Evolutionary conservation across 2,888 invertebrate species (phyloP).

Genomic region (Leptinotarsa rubiginosa): DNA sequence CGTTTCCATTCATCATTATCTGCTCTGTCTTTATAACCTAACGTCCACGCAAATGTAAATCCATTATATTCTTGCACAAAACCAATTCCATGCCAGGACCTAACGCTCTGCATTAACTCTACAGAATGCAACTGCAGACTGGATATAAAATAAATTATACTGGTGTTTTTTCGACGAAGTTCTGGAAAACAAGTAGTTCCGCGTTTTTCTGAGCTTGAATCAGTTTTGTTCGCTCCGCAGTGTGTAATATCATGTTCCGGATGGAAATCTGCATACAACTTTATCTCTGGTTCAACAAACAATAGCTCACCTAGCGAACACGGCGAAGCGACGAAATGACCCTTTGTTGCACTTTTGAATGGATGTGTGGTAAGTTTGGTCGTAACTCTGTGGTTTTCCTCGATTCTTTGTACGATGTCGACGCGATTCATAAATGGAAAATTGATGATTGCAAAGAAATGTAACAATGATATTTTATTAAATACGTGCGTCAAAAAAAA

Average conservation of each 20-base stretch:
- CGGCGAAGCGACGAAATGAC: constrained; percentile 26
- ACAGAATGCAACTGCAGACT: too few species aligned
- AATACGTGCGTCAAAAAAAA: too few species aligned
- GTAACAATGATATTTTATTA: neutral
- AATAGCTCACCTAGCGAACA: constrained; percentile 21
- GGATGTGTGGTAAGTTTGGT: constrained; percentile 25
- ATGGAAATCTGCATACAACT: constrained; percentile 24
- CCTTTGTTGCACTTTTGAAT: constrained; percentile 37
- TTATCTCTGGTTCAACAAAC: constrained; percentile 24
- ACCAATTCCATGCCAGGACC: too few species aligned
- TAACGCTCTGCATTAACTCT: too few species aligned
- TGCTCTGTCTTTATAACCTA: too few species aligned
- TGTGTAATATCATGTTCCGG: constrained; percentile 7
- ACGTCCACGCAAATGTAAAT: too few species aligned
- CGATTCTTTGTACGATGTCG: constrained; percentile 10
- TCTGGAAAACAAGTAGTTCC: neutral
- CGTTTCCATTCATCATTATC: too few species aligned
- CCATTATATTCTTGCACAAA: too few species aligned
- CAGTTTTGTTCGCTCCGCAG: neutral
- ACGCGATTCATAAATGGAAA: constrained; percentile 5
- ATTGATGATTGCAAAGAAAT: neutral
- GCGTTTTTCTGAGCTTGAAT: neutral
- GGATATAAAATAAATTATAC: neutral
- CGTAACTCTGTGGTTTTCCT: constrained; percentile 28
- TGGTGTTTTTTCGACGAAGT: neutral